These are phyloP conservation scores for Sinodicranocentrus sp. DNA, from an alignment of 2,888 invertebrate genomes.

Conservation along the genomic window DNA sequence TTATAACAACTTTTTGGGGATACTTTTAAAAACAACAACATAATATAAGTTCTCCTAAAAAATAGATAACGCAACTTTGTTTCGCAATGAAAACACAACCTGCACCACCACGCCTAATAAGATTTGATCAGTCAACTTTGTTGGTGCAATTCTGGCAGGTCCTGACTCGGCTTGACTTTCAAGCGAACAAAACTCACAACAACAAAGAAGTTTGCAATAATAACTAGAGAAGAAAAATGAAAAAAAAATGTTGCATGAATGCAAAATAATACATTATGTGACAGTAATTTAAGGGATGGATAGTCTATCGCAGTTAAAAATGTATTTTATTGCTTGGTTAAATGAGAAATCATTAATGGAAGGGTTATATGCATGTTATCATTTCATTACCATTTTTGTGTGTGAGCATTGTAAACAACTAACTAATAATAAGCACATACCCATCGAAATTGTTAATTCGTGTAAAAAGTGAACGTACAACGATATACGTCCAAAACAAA, in stretches of 20 bases:
- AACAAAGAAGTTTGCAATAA: not conserved
- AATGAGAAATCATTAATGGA: not conserved
- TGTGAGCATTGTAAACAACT: not conserved
- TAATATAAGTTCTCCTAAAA: not conserved
- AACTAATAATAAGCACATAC: not conserved
- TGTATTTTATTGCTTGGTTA: not conserved
- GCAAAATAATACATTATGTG: not conserved
- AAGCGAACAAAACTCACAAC: too few species aligned
- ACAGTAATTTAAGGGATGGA: not conserved
- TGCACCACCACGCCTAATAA: slow-evolving; percentile 10
- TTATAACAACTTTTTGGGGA: not conserved
- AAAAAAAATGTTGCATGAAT: not conserved
- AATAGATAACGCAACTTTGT: not conserved
- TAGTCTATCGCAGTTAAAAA: not conserved
- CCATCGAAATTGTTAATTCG: not conserved
- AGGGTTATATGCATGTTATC: not conserved
- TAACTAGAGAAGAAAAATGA: not conserved
- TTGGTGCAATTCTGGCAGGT: not conserved
- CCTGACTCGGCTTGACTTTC: too few species aligned
- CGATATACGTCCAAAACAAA: too few species aligned
- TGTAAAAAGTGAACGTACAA: slow-evolving; percentile 5
- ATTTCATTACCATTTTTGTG: not conserved
- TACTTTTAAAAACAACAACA: not conserved
- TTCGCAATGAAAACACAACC: not conserved
- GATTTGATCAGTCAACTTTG: not conserved